phyloP scores from a whole-genome alignment of 1,140 invertebrate species.

The Gryon sp. region DNA sequence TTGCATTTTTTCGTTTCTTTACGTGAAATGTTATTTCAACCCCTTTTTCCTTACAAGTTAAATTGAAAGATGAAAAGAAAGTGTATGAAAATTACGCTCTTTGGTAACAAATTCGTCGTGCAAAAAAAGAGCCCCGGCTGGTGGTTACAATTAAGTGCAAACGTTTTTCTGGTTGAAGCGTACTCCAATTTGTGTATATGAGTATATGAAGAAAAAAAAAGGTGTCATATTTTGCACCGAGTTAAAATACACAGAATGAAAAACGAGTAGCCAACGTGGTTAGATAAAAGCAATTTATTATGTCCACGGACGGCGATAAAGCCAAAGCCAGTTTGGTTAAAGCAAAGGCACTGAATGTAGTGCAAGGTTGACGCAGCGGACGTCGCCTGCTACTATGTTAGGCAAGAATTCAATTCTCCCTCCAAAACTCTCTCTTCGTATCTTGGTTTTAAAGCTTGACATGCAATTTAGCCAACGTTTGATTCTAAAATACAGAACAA shows the following conservation, averaged over 20 bases:
- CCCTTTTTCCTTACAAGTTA: no score
- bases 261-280: constrained; percentile 49
- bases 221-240: constrained; percentile 28
- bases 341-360: constrained; percentile 44
- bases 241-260: constrained; percentile 49
- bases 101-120: no score
- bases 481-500: constrained; percentile 3
- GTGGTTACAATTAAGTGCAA: constrained; percentile 27
- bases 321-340: constrained; percentile 51
- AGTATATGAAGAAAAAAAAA: constrained; percentile 13
- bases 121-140: no score
- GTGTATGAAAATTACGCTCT: no score
- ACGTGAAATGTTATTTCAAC: no score
- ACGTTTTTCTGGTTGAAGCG: constrained; percentile 16
- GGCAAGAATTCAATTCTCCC: constrained; percentile 52
- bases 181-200: constrained; percentile 20
- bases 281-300: constrained; percentile 63
- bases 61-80: no score
- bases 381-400: constrained; percentile 33
- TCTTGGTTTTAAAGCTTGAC: no score
- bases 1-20: no score
- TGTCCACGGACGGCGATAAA: constrained; percentile 54
- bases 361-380: constrained; percentile 55
- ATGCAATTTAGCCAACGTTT: constrained; percentile 43
- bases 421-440: not conserved